Base-by-base conservation (phyloP, 2,888 invertebrate genomes). In the Tortricodes alternella region DNA sequence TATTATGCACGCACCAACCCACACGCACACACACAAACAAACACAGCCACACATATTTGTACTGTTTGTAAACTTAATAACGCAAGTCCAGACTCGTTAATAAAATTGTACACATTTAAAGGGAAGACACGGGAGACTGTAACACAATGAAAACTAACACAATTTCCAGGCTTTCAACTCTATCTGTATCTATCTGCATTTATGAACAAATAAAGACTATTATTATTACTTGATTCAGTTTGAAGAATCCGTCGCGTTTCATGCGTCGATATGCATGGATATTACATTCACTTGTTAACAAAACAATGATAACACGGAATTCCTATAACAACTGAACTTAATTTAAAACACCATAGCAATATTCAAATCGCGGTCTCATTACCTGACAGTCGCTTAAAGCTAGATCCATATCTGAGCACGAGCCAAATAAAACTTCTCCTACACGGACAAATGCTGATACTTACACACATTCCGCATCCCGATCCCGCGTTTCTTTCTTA, bases 401-500 rank as follows among this genome's bases (percentile, higher is more conserved):
- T 55, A 46, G 55, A 52, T 41, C 24, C 41, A 16, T 39, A 58
- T 34, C 38, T 41, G 15, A 46, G 52, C 61, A 58, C n/a, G 29
- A 11, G 59, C 64, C 62, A 66, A 67, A 66, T 64, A 65, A 59
- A 59, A 58, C 61, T 34, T 8, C 41, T 35, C 59, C 44, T 52
- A 62, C 53, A 68, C 68, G 67, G 76, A 76, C 77, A 77, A 76
- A 76, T 74, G 61, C 66, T 78, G 75, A 75, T 80, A 75, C 73
- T 72, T 76, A 77, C 76, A 77, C 62, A 64, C 79, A 83, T 78
- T 74, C 76, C 74, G 65, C 70, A 60, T 62, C 55, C 59, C 59
- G 64, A 61, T 63, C 62, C 57, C 62, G 58, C 71, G 77, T 69
- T 70, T 68, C 57, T 73, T 61, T 77, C 74, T 75, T 83, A 77